A percentile compares a stretch with the other conserved stretches of the same genome.
Conservation (phyloP, 2,797 vertebrate genomes). For the Ceryle rudis region DNA sequence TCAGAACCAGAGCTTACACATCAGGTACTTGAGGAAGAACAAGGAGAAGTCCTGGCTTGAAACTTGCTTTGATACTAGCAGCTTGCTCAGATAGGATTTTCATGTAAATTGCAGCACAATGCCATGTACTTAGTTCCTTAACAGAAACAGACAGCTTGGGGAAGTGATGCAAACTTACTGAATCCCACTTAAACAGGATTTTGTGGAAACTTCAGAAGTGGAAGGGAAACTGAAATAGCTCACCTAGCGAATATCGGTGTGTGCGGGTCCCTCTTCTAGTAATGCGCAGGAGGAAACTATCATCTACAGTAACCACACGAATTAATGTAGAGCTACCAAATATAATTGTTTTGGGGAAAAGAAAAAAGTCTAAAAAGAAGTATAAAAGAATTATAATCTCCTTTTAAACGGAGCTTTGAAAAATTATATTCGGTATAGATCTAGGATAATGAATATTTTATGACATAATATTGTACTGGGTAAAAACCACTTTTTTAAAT, state of each 20-base stretch:
- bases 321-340: neutral
- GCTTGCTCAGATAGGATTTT: neutral
- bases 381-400: neutral
- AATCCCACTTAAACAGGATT: neutral
- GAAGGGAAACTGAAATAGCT: neutral
- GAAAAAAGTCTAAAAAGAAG: neutral
- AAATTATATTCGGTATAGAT: neutral
- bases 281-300: neutral
- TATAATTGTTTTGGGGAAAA: rapidly evolving
- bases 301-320: neutral
- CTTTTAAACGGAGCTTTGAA: neutral
- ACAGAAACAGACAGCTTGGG: neutral
- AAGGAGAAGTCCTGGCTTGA: neutral
- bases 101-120: neutral
- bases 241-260: neutral
- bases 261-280: neutral
- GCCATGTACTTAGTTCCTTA: neutral
- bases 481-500: neutral
- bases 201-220: neutral
- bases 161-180: neutral
- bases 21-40: neutral
- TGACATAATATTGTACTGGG: neutral
- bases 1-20: neutral
- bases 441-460: neutral
- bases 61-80: neutral